phyloP scores from a whole-genome alignment of 2,888 invertebrate species.

The Eurytoma adleriae region DNA sequence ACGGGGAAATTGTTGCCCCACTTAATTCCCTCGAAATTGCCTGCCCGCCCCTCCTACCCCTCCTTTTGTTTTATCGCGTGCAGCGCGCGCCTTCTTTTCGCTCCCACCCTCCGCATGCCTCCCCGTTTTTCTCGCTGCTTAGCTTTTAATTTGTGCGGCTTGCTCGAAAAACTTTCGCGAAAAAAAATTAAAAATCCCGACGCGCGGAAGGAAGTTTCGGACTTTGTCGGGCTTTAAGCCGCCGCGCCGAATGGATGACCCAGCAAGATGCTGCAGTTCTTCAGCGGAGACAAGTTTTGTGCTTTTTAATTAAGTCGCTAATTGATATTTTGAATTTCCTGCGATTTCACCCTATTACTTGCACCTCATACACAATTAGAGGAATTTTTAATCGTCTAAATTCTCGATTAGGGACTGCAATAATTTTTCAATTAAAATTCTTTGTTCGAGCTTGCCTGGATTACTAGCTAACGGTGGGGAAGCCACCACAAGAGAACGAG shows the following conservation, averaged over 20 bases:
- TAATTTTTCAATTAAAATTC: too few species aligned
- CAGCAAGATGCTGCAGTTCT: background rate
- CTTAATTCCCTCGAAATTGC: constrained; percentile 63
- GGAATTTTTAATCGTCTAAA: too few species aligned
- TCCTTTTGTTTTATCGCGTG: constrained; percentile 47
- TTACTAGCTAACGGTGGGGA: too few species aligned
- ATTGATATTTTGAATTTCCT: too few species aligned
- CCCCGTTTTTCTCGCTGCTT: constrained; percentile 23
- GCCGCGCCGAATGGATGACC: background rate
- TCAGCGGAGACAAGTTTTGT: too few species aligned
- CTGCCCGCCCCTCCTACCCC: constrained; percentile 33
- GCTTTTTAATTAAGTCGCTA: too few species aligned
- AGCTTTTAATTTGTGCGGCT: constrained; percentile 37
- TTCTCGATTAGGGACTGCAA: too few species aligned
- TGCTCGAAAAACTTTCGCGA: constrained; percentile 1
- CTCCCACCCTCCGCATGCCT: background rate
- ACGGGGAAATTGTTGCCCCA: constrained; percentile 64
- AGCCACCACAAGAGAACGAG: too few species aligned
- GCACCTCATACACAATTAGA: too few species aligned
- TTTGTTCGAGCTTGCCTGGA: too few species aligned
- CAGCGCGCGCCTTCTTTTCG: constrained; percentile 24
- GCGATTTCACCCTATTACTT: too few species aligned
- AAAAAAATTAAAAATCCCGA: constrained; percentile 43
- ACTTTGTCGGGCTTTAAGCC: constrained; percentile 19
- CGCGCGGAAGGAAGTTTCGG: background rate